phyloP scores from a whole-genome alignment of 2,888 invertebrate genomes.

The Boloria selene region DNA sequence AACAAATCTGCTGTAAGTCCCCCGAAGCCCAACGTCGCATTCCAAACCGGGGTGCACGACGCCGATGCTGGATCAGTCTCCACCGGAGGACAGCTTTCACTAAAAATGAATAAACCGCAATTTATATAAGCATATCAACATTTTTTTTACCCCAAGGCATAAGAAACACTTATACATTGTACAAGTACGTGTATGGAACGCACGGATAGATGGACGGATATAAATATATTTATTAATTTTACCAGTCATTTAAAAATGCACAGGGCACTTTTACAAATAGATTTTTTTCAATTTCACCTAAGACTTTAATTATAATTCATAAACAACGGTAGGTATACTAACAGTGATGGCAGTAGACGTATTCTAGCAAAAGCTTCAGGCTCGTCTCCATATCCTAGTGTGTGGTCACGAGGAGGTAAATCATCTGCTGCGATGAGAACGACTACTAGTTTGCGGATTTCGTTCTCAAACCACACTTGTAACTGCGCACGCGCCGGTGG shows the following conservation, averaged over 20 bases:
- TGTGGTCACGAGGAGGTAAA: constrained; percentile 89
- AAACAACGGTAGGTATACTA: constrained; percentile 57
- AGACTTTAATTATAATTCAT: neutral
- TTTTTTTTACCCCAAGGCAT: neutral
- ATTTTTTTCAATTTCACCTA: too few species aligned
- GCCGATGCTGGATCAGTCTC: constrained; percentile 94
- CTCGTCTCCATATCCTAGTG: constrained; percentile 87
- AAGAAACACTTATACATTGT: too few species aligned
- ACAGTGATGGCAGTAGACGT: constrained; percentile 90
- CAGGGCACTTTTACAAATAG: too few species aligned
- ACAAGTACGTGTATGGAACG: too few species aligned
- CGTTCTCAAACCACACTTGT: constrained; percentile 94
- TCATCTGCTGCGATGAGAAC: constrained; percentile 94
- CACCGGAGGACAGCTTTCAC: constrained; percentile 88
- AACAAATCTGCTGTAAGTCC: constrained; percentile 90
- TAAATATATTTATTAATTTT: too few species aligned
- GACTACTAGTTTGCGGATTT: constrained; percentile 90
- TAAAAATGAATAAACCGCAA: constrained; percentile 51
- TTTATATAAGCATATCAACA: neutral
- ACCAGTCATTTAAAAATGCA: too few species aligned
- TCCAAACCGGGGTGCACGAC: constrained; percentile 95
- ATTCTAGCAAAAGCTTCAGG: constrained; percentile 94
- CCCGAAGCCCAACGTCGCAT: constrained; percentile 92
- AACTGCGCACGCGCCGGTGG: constrained; percentile 91
- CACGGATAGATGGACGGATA: too few species aligned